Evolutionary conservation across 2,113 vertebrate species (phyloP).

Genomic region (Piprites chloris): DNA sequence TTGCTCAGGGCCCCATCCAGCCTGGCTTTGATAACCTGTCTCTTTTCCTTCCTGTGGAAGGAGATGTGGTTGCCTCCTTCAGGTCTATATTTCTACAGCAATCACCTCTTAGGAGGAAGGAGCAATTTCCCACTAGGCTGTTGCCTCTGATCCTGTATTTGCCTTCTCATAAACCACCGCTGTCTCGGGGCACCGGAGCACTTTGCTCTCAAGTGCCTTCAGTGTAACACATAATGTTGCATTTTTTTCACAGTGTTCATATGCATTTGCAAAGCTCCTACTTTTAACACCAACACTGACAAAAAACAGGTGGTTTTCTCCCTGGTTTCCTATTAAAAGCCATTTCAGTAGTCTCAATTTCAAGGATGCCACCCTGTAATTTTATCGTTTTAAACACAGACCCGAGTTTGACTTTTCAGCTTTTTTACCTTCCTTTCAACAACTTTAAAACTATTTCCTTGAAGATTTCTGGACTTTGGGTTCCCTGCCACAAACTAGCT

Average conservation of each 20-base stretch:
- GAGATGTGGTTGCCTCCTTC: neutral
- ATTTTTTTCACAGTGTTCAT: neutral
- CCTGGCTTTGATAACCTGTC: neutral
- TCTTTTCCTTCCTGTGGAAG: neutral
- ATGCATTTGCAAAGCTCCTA: neutral
- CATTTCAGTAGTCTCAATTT: neutral
- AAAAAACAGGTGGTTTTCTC: neutral
- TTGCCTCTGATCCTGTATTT: neutral
- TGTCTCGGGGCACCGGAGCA: neutral
- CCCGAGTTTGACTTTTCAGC: neutral
- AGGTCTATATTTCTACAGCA: neutral
- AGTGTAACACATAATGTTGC: neutral
- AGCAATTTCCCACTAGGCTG: neutral
- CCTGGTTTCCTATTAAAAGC: neutral
- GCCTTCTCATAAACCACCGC: neutral
- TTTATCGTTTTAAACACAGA: neutral
- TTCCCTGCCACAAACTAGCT: neutral
- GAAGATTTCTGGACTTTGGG: neutral
- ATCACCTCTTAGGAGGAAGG: neutral
- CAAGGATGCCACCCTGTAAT: constrained; percentile 1
- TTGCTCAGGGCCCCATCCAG: neutral
- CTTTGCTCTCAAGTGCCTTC: neutral
- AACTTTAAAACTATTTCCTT: neutral
- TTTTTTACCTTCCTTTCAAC: neutral
- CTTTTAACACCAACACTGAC: neutral